Evolutionary conservation across 2,797 vertebrate species (phyloP).

Genomic region (Rhynchotus rufescens): DNA sequence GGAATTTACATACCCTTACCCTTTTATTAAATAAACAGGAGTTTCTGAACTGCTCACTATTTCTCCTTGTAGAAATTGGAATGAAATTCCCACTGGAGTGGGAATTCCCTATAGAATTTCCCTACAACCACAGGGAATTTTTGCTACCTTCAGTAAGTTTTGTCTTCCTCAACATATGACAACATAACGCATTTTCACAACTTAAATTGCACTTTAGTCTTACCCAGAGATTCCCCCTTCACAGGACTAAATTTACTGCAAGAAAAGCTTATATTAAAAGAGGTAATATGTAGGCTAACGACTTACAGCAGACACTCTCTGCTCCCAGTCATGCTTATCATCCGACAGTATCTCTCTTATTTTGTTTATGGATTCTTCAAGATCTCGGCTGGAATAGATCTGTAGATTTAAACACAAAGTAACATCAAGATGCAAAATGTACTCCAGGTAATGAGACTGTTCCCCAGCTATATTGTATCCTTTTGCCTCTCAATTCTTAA

Average conservation of each 20-base stretch:
- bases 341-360: slow-evolving; percentile 94
- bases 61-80: neutral
- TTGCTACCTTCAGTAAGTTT: neutral
- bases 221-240: neutral
- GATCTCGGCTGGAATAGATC: slow-evolving; percentile 95
- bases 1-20: neutral
- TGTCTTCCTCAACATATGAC: neutral
- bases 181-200: neutral
- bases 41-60: neutral
- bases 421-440: neutral
- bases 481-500: neutral
- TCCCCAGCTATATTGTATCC: neutral
- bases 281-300: neutral
- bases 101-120: neutral
- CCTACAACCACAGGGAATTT: neutral
- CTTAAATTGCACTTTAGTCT: neutral
- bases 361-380: slow-evolving; percentile 95
- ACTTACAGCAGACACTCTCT: slow-evolving; percentile 92
- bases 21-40: neutral
- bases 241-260: neutral
- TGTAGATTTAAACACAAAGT: slow-evolving; percentile 73
- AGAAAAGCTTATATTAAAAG: neutral
- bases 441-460: neutral
- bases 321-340: slow-evolving; percentile 99
- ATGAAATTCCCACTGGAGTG: too few relatives aligned